These are phyloP conservation scores for Cyanoderma ruficeps DNA, from an alignment of 2,113 vertebrate species.

Conservation along the genomic window DNA sequence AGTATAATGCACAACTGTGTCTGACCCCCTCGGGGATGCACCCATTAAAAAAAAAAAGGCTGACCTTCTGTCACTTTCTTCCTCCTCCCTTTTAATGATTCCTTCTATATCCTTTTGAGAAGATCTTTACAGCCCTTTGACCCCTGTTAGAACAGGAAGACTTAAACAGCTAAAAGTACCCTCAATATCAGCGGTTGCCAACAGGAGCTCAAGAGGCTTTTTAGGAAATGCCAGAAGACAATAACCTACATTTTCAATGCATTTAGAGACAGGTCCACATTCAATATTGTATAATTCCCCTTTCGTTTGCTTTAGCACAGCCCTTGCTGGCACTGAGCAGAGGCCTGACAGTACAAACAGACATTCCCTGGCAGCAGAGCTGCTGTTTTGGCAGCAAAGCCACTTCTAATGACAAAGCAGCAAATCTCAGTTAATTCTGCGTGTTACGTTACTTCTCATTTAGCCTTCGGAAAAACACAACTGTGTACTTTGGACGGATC, in stretches of 20 bases:
- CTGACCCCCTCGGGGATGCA: conserved; percentile 68
- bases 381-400: neutral
- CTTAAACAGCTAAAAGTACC: conserved; percentile 77
- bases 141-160: conserved; percentile 78
- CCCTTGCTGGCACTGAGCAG: neutral
- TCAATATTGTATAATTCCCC: conserved; percentile 53
- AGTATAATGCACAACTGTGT: conserved; percentile 61
- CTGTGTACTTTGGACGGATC: neutral
- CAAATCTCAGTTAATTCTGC: neutral
- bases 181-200: conserved; percentile 60
- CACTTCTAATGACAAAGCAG: neutral
- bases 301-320: conserved; percentile 55
- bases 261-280: conserved; percentile 63
- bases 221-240: conserved; percentile 77
- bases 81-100: conserved; percentile 81
- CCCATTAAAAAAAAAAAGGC: conserved; percentile 75
- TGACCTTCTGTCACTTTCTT: conserved; percentile 77
- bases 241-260: conserved; percentile 62
- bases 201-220: conserved; percentile 74
- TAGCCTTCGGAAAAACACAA: neutral
- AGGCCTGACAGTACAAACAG: conserved; percentile 1
- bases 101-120: conserved; percentile 78
- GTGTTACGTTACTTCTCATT: neutral
- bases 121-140: conserved; percentile 80
- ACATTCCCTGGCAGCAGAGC: neutral